Evolutionary conservation across 2,888 invertebrate genomes (phyloP), one percentile per base, ranked within the genome.

Genomic region (Zygothrica quintamaculata): DNA sequence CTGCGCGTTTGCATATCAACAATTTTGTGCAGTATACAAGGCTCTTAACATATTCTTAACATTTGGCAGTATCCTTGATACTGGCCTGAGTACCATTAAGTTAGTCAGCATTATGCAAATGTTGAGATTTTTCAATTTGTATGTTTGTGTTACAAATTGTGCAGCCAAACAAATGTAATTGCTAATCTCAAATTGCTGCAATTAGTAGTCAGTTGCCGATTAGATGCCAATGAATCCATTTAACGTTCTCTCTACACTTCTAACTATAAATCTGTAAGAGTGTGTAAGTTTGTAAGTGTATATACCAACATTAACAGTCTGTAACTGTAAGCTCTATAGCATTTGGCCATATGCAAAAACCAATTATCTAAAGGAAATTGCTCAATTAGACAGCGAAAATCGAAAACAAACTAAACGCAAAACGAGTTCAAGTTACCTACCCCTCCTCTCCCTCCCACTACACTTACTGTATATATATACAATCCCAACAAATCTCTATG

Each of bases 281-380:
- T n/a, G n/a, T n/a, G n/a, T n/a, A n/a, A n/a, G n/a, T n/a, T n/a
- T n/a, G n/a, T n/a, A n/a, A n/a, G n/a, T 0, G 11, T 26, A 60
- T 36, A n/a, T n/a, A n/a, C 22, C 39, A 26, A 25, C 36, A 52
- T 61, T 29, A 13, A 18, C 42, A 48, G 22, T 39, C 39, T 37
- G 18, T 22, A 22, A 5, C 3, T 3, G 18, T 22, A 22, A 22
- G 22, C 22, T 5, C 26, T 43, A 26, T 26, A 8, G 12, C 47
- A 22, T 43, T 31, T 46, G 25, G 37, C 47, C 51, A 13, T 33
- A 25, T 29, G 50, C 70, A 29, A 64, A 84, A 84, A 80, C 61
- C 87, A 81, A 84, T 88, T 85, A 88, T 51, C 60, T 34, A 40
- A 72, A 64, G 84, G 84, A 85, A 85, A 85, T 85, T 81, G 74